These are phyloP conservation scores for Actinostola sp. DNA, from an alignment of 92 coral and sea anemone species.

Conservation along the genomic window DNA sequence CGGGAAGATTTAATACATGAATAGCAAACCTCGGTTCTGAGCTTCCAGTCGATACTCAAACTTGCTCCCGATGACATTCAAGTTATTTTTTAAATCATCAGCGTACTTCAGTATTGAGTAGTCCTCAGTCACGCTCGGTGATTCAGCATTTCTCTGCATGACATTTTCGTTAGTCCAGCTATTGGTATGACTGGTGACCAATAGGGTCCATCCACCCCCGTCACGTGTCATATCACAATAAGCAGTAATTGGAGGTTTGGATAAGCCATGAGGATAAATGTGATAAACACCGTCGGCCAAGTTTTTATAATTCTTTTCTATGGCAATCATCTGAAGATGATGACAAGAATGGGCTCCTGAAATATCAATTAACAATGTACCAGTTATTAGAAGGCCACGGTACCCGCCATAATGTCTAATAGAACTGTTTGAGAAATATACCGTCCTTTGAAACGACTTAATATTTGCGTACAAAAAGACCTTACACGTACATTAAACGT, in stretches of 20 bases:
- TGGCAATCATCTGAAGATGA: slow-evolving; percentile 43
- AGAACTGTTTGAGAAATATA: too few species aligned
- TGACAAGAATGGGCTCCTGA: slow-evolving; percentile 65
- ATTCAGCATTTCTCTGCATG: slow-evolving; percentile 35
- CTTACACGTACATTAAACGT: too few species aligned
- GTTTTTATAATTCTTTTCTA: slow-evolving; percentile 12
- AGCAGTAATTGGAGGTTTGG: slow-evolving; percentile 35
- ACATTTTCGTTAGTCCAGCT: slow-evolving; percentile 67
- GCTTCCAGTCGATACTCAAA: slow-evolving; percentile 86
- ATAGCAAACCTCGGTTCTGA: slow-evolving; percentile 66
- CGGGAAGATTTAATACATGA: neutral
- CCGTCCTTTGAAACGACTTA: too few species aligned
- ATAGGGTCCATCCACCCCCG: slow-evolving; percentile 90
- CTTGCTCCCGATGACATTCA: slow-evolving; percentile 41
- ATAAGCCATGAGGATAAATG: slow-evolving; percentile 59
- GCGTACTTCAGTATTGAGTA: slow-evolving; percentile 70
- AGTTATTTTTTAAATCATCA: slow-evolving; percentile 63
- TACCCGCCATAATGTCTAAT: too few species aligned
- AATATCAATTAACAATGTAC: too few species aligned
- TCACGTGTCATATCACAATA: slow-evolving; percentile 92
- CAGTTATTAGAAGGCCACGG: too few species aligned
- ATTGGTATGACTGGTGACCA: slow-evolving; percentile 75
- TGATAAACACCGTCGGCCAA: slow-evolving; percentile 71
- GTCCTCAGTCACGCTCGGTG: slow-evolving; percentile 54
- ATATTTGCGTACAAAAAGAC: too few species aligned